Evolutionary conservation across 2,888 invertebrate species (phyloP), one percentile per base, ranked within the genome.

Genomic region (Tridacna gigas): DNA sequence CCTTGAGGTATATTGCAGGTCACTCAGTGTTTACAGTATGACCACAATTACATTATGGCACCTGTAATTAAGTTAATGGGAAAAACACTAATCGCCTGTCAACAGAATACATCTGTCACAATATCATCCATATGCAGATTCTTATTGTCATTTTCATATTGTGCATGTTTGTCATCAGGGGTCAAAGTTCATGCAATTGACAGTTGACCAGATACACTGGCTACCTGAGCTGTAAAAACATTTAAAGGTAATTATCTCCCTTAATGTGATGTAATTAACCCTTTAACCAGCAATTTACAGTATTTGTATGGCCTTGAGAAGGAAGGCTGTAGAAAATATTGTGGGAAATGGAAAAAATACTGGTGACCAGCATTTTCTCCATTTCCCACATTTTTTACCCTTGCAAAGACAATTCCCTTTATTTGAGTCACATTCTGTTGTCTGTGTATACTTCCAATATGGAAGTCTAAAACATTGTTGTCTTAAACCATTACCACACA

Each of bases 201-300:
- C 71, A 71, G 71, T 25, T 71, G 71, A 71, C 51, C 71, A 51
- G 48, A 51, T 47, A 51, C 51, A 51, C 51, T 71, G 51, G 71
- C 71, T 71, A 71, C 51, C 22, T 71, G n/a, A 51, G 51, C 71
- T 25, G 71, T 71, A 71, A 51, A 71, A 48, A 71, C 51, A 51
- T 48, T 71, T n/a, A 71, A 51, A 25, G 51, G 71, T 71, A 71
- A 71, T 71, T 71, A 71, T 71, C 76, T 76, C 76, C 76, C 65
- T 45, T 76, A 76, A 76, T 76, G 76, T 76, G 63, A 76, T 76
- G 76, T 63, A 63, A 76, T 63, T 47, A 76, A 67, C 37, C 37
- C 37, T 37, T 37, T 37, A 37, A 2, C 7, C 37, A n/a, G n/a
- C n/a, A n/a, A n/a, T n/a, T n/a, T n/a, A 7, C 37, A 37, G 37